Base-by-base conservation (phyloP, 2,888 invertebrate genomes). In the Lumbricus terrestris region DNA sequence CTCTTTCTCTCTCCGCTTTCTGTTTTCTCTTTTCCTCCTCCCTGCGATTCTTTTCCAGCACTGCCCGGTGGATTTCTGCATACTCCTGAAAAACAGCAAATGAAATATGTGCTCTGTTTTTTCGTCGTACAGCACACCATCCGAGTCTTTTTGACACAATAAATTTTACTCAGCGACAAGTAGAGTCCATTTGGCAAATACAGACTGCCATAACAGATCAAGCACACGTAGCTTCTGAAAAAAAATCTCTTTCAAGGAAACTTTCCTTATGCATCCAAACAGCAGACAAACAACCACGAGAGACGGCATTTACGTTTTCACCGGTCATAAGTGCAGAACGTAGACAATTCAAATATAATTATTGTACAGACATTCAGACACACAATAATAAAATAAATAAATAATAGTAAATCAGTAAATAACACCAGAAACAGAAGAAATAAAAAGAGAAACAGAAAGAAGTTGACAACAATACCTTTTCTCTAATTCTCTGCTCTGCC, bases 1-100 rank as follows among this genome's bases (percentile, higher is more conserved):
- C 47, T n/a, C 11, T 42, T 33, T 89, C 89, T 34, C 18, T 42
- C 47, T 89, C 89, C 33, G 23, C 33, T 33, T 89, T 89, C 40
- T 47, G n/a, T 35, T 29, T 42, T 47, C 34, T 34, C 89, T 89
- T 42, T 40, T 89, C 40, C 89, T 69, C 69, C 89, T 89, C 82
- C 23, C 18, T 83, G n/a, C 16, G 35, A 34, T 89, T 35, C 89
- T 82, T 69, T 35, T 69, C 38, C 88, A 40, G 38, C n/a, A 37
- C 42, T 42, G 23, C 69, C 29, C 69, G 69, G 69, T 69, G 69
- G 69, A 69, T 69, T 29, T 29, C 69, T n/a, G 69, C 69, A 69
- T n/a, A 69, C 8, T 69, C 69, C 69, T 69, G 69, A 8, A 69
- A 69, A n/a, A 69, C 29, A 69, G n/a, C 16, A 69, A n/a, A 69